These are phyloP conservation scores for Myrmophylax atrothorax DNA, from an alignment of 2,113 vertebrate species.

Conservation along the genomic window DNA sequence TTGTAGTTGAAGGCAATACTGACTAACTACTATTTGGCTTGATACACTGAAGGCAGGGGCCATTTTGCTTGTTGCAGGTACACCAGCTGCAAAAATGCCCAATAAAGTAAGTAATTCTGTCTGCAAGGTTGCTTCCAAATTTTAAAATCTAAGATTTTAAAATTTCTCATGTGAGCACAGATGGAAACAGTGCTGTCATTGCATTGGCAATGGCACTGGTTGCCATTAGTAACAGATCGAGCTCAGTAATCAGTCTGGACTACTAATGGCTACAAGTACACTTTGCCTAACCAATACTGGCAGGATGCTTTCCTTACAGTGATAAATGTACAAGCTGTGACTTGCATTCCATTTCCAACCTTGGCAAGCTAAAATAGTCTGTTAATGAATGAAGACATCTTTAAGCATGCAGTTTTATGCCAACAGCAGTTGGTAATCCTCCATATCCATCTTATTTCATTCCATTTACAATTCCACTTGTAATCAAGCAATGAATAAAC, in stretches of 20 bases:
- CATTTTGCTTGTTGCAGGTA: neutral
- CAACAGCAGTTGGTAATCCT: slow-evolving; percentile 71
- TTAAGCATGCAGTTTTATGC: slow-evolving; percentile 53
- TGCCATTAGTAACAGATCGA: slow-evolving; percentile 57
- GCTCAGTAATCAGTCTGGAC: slow-evolving; percentile 52
- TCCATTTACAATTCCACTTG: slow-evolving; percentile 57
- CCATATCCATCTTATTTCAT: slow-evolving; percentile 64
- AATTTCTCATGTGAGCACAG: slow-evolving; percentile 2
- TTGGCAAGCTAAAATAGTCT: slow-evolving; percentile 66
- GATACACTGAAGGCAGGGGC: neutral
- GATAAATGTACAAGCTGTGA: slow-evolving; percentile 66
- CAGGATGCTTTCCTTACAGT: slow-evolving; percentile 47
- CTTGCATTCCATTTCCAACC: slow-evolving; percentile 67
- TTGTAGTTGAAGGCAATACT: neutral
- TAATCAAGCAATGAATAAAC: slow-evolving; percentile 54
- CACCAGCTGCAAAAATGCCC: neutral
- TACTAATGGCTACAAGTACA: slow-evolving; percentile 50
- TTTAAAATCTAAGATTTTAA: slow-evolving; percentile 11
- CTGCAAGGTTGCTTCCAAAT: neutral
- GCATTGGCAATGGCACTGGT: neutral
- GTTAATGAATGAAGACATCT: slow-evolving; percentile 76
- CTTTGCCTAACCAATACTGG: slow-evolving; percentile 53
- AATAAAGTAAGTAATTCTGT: neutral
- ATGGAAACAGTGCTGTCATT: slow-evolving; percentile 33
- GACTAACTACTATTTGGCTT: neutral